Evolutionary conservation across 2,113 vertebrate species (phyloP).

Genomic region (Hyperopisus bebe): DNA sequence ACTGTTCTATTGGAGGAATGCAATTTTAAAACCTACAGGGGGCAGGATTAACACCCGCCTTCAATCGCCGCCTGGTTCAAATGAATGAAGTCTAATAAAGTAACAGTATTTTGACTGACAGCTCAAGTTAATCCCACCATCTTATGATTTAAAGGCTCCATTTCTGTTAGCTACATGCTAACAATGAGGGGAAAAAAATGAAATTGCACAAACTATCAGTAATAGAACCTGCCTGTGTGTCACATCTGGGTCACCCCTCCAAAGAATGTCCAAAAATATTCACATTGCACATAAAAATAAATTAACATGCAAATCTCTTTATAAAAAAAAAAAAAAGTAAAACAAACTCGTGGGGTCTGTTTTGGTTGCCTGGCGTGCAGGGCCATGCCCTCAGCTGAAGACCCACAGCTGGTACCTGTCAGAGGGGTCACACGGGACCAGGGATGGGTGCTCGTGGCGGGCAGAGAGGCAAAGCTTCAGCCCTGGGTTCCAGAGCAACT

Average conservation of each 20-base stretch:
- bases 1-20: neutral
- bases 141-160: neutral
- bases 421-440: conserved; percentile 71
- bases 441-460: conserved; percentile 68
- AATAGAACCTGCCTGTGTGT: neutral
- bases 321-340: conserved; percentile 1
- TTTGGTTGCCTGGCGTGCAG: neutral
- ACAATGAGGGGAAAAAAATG: neutral
- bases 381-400: conserved; percentile 50
- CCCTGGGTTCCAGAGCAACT: conserved; percentile 70
- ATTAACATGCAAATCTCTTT: conserved; percentile 34
- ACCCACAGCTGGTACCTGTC: conserved; percentile 85
- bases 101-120: neutral
- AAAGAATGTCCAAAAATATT: conserved; percentile 44
- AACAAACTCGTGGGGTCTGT: neutral
- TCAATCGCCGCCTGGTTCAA: neutral
- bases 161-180: neutral
- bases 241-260: conserved; percentile 14
- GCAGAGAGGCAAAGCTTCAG: conserved; percentile 78
- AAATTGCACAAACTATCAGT: neutral
- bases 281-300: conserved; percentile 53
- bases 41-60: neutral
- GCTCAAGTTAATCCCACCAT: neutral
- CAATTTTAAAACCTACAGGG: neutral
- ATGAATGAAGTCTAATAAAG: neutral